Conservation (phyloP, 53 echinoderm and acorn worm species). For the Mesocentrotus franciscanus region DNA sequence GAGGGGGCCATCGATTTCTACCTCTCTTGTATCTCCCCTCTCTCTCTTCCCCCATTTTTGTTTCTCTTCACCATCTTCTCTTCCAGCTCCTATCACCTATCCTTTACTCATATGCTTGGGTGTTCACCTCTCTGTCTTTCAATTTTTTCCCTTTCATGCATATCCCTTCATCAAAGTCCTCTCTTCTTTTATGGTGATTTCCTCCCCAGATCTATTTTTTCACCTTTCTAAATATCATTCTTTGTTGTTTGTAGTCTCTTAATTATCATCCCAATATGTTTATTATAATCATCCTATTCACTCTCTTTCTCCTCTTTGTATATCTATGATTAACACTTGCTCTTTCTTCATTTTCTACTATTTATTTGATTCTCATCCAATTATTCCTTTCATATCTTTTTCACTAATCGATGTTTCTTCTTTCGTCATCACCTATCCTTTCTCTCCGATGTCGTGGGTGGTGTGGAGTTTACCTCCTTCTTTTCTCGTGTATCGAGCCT, state of each 20-base stretch:
- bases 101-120: not conserved
- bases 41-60: not conserved
- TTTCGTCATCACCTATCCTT: not conserved
- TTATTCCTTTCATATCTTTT: not conserved
- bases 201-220: not conserved
- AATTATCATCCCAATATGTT: too few species aligned
- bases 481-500: slow-evolving; percentile 2
- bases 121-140: not conserved
- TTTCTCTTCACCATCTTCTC: not conserved
- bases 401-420: not conserved
- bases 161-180: not conserved
- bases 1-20: slow-evolving; percentile 59
- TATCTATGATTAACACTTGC: too few species aligned
- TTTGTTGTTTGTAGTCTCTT: too few species aligned
- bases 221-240: too few species aligned
- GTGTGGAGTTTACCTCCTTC: not conserved
- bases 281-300: too few species aligned
- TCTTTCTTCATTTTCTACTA: too few species aligned
- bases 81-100: not conserved
- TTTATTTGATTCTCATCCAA: too few species aligned
- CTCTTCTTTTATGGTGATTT: not conserved
- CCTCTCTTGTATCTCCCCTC: not conserved
- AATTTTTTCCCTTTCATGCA: not conserved
- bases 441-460: not conserved
- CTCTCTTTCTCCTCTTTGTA: too few species aligned